phyloP scores from a whole-genome alignment of 35 echinoderm and acorn worm genomes.

The Apostichopus californicus region DNA sequence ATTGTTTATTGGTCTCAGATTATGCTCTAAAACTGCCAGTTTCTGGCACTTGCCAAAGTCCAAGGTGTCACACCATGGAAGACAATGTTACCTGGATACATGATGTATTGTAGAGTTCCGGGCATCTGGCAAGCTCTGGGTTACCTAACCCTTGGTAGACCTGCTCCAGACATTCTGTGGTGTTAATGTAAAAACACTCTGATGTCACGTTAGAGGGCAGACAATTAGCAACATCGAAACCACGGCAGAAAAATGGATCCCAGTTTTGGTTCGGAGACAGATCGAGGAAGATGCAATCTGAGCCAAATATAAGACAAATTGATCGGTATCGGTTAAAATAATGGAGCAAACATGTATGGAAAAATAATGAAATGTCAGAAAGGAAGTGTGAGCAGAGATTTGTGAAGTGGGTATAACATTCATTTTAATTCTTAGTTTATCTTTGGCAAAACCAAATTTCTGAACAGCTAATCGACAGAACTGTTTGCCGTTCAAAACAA shows the following conservation, averaged over 20 bases:
- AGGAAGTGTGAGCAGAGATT: no score
- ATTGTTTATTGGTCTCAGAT: no score
- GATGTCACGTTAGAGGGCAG: conserved; percentile 68
- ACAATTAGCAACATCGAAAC: conserved; percentile 54
- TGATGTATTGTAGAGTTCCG: conserved; percentile 49
- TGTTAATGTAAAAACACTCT: conserved; percentile 69
- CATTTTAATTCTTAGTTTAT: no score
- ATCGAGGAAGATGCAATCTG: conserved; percentile 84
- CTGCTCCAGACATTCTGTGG: conserved; percentile 56
- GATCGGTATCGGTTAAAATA: background rate
- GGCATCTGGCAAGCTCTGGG: conserved; percentile 49
- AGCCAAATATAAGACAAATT: background rate
- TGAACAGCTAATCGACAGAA: no score
- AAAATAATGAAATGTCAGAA: no score
- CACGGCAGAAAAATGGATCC: conserved; percentile 63
- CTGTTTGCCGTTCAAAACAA: no score
- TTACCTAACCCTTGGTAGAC: conserved; percentile 30
- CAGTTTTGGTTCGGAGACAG: conserved; percentile 76
- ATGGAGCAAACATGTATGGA: no score
- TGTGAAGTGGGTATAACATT: no score
- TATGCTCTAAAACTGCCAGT: no score
- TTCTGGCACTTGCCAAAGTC: no score
- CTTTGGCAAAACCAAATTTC: no score
- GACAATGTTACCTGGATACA: conserved; percentile 60
- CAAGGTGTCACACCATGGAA: background rate